Evolutionary conservation across 2,797 vertebrate species (phyloP).

Genomic region (Serranus cabrilla): DNA sequence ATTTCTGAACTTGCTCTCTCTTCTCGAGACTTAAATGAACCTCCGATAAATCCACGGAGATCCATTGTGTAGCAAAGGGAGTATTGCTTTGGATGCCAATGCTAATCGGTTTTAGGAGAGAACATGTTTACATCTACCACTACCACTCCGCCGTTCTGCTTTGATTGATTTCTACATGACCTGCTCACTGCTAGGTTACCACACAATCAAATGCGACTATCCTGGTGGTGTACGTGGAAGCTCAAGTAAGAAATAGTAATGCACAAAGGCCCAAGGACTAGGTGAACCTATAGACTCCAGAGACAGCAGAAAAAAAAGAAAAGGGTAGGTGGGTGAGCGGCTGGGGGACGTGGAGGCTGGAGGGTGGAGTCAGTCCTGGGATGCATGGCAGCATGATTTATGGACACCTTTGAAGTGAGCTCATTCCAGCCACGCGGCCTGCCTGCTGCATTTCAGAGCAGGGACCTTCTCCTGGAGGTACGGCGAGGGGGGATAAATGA

Average conservation of each 20-base stretch:
- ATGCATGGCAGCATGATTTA: conserved; percentile 83
- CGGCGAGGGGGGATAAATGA: conserved; percentile 48
- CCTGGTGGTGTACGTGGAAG: neutral
- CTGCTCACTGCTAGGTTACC: conserved; percentile 11
- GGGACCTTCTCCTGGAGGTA: conserved; percentile 55
- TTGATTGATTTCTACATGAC: conserved; percentile 38
- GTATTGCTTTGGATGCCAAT: conserved; percentile 38
- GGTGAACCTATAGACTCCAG: conserved; percentile 33
- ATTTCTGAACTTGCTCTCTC: conserved; percentile 72
- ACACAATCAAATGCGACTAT: conserved; percentile 26
- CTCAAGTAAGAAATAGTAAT: conserved; percentile 1
- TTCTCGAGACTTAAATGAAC: conserved; percentile 48
- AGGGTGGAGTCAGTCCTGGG: conserved; percentile 46
- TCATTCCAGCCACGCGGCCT: conserved; percentile 74
- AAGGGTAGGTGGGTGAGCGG: conserved; percentile 33
- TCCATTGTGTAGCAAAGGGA: conserved; percentile 32
- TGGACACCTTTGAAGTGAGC: conserved; percentile 85
- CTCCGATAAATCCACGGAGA: conserved; percentile 50
- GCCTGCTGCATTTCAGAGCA: conserved; percentile 67
- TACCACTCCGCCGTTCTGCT: conserved; percentile 8
- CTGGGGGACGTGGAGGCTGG: conserved; percentile 25
- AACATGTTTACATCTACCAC: conserved; percentile 38
- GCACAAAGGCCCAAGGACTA: conserved; percentile 49
- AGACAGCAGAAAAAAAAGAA: conserved; percentile 50
- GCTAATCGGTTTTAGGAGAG: conserved; percentile 42